Evolutionary conservation across 2,113 vertebrate genomes (phyloP).

Genomic region (Pogona vitticeps): DNA sequence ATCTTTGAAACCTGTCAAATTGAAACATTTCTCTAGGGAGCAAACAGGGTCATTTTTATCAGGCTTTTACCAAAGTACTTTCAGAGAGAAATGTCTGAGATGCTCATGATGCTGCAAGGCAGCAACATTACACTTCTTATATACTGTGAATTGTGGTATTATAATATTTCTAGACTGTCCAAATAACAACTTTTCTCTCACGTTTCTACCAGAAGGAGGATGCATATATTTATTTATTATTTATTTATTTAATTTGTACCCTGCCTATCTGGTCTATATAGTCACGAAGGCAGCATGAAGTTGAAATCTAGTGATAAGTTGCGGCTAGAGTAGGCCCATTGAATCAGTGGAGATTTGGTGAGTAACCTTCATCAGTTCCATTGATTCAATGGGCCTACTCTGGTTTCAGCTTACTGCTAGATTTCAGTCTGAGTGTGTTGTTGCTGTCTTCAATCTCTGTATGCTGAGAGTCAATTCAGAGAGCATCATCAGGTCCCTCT

Average conservation of each 20-base stretch:
- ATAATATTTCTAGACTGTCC: neutral
- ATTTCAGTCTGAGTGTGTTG: neutral
- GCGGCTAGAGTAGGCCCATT: no score
- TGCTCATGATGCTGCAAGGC: neutral
- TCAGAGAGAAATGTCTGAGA: neutral
- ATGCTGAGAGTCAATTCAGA: neutral
- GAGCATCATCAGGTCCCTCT: neutral
- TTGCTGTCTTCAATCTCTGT: neutral
- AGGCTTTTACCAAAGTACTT: neutral
- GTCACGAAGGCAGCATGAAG: neutral
- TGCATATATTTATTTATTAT: no score
- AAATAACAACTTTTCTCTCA: neutral
- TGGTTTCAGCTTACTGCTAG: no score
- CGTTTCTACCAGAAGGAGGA: neutral
- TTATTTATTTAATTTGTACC: no score
- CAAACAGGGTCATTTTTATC: rapidly evolving
- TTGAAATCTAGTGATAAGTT: no score
- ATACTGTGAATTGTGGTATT: neutral
- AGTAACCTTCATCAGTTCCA: no score
- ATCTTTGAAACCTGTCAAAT: slow-evolving; percentile 6
- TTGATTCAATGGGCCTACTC: no score
- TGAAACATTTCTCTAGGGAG: neutral
- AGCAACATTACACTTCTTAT: neutral
- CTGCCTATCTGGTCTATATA: no score
- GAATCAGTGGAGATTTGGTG: no score